phyloP scores from a whole-genome alignment of 53 echinoderm and acorn worm genomes.

The Actinopyga echinites region DNA sequence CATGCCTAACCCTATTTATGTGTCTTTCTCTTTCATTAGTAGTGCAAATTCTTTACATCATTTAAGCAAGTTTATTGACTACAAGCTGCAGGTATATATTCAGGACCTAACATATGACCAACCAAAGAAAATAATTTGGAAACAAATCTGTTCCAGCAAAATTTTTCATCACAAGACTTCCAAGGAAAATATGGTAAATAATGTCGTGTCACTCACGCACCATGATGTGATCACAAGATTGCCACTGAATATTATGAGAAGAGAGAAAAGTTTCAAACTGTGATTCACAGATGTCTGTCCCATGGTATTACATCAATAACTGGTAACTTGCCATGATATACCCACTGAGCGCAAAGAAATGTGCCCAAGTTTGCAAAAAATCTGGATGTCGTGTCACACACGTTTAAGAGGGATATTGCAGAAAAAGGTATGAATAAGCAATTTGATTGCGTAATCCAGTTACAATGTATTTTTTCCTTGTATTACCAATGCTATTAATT shows the following conservation, averaged over 20 bases:
- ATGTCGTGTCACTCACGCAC: not conserved
- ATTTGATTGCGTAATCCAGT: not conserved
- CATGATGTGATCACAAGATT: not conserved
- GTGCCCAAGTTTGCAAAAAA: not conserved
- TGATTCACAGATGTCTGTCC: not conserved
- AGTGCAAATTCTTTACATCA: not conserved
- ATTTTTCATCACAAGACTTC: not conserved
- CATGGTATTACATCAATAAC: not conserved
- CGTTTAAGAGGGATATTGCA: conserved; percentile 12
- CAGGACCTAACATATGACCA: not conserved
- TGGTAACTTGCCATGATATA: not conserved
- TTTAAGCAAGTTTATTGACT: too few relatives aligned
- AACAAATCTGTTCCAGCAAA: not conserved
- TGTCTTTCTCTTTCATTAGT: not conserved
- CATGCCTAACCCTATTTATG: not conserved
- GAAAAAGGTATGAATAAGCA: not conserved
- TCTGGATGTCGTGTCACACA: not conserved
- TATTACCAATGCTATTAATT: not conserved
- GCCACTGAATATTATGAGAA: not conserved
- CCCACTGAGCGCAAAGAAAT: not conserved
- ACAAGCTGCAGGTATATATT: not conserved
- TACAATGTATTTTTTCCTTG: not conserved
- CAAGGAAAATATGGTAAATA: not conserved
- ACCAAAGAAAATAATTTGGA: not conserved
- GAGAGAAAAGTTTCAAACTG: too few relatives aligned